phyloP scores from a whole-genome alignment of 2,113 vertebrate genomes.

The Coryphaenoides rupestris region DNA sequence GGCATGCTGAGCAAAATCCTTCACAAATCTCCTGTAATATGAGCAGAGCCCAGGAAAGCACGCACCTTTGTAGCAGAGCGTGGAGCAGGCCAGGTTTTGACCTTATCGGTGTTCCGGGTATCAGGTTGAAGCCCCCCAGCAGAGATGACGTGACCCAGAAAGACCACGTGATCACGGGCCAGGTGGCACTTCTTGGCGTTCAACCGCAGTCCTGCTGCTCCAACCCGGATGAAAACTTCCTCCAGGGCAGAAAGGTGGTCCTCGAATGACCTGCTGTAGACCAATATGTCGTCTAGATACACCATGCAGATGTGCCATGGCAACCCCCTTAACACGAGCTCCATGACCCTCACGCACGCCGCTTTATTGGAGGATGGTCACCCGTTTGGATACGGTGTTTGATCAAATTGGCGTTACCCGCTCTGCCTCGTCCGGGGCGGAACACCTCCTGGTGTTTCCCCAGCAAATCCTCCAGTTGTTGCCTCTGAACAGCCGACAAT shows the following conservation, averaged over 20 bases:
- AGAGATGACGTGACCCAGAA: too few species aligned
- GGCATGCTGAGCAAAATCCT: neutral
- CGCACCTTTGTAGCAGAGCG: neutral
- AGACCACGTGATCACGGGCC: conserved; percentile 23
- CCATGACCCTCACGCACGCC: too few species aligned
- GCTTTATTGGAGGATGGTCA: neutral
- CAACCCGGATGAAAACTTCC: too few species aligned
- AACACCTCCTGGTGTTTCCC: neutral
- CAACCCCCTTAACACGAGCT: too few species aligned
- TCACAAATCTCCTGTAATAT: conserved; percentile 20
- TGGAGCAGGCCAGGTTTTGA: conserved; percentile 15
- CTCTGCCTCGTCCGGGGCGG: too few species aligned
- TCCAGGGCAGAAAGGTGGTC: too few species aligned
- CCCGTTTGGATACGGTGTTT: neutral
- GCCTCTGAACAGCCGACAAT: neutral
- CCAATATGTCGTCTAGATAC: too few species aligned
- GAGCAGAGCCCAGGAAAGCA: conserved; percentile 19
- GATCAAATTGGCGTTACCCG: too few species aligned
- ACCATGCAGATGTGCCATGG: too few species aligned
- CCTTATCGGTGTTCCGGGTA: conserved; percentile 15
- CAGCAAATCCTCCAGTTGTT: neutral
- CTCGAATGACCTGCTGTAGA: too few species aligned
- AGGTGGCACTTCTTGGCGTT: conserved; percentile 25
- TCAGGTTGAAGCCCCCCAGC: conserved; percentile 19
- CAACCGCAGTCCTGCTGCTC: too few species aligned